Evolutionary conservation across 1,140 invertebrate genomes (phyloP).

Genomic region (Drosophila rhopaloa): DNA sequence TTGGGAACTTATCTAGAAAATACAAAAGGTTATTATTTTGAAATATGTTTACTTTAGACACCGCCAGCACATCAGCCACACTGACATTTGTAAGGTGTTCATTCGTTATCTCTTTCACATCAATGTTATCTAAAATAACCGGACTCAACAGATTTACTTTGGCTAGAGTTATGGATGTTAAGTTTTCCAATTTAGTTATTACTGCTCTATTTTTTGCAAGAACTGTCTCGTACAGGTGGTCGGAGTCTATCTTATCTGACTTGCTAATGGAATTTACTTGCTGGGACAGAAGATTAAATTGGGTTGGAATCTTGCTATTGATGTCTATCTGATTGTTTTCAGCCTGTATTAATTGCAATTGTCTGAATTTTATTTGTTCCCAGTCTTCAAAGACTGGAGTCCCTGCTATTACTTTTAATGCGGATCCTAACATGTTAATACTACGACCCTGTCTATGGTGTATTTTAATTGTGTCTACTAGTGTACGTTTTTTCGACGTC

Average conservation of each 20-base stretch:
- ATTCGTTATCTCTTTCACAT: not conserved
- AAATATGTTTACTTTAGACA: too few species aligned
- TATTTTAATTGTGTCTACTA: not conserved
- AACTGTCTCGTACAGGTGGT: not conserved
- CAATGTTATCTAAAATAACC: slow-evolving; percentile 1
- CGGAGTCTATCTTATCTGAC: not conserved
- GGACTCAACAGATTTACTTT: not conserved
- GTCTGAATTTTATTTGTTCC: slow-evolving; percentile 1
- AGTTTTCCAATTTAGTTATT: not conserved
- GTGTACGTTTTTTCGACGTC: not conserved
- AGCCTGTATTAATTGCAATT: not conserved
- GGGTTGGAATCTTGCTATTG: not conserved
- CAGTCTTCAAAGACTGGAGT: not conserved
- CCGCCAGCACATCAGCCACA: not conserved
- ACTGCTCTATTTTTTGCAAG: not conserved
- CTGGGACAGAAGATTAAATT: not conserved
- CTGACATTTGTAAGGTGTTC: not conserved
- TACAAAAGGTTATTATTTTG: too few species aligned
- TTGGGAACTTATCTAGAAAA: not conserved
- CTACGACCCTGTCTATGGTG: not conserved
- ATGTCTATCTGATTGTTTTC: not conserved
- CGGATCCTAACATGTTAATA: not conserved
- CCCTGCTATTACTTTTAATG: not conserved
- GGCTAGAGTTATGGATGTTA: not conserved
- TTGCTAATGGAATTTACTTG: not conserved